Evolutionary conservation across 2,888 invertebrate species (phyloP).

Genomic region (Oxytorus armatus): DNA sequence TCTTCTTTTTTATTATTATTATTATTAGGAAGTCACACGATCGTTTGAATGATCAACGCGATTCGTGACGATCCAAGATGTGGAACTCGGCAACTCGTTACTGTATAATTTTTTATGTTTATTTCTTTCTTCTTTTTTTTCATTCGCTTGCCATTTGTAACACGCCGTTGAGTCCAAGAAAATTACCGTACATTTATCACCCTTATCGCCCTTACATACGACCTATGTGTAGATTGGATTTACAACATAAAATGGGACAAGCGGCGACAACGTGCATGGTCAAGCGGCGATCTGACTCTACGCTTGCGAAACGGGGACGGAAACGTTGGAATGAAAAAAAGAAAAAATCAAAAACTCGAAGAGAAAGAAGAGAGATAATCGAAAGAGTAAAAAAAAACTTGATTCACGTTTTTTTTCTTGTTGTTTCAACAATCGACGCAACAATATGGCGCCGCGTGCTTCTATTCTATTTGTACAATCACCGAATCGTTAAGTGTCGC

Average conservation of each 20-base stretch:
- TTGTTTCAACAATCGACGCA: conserved; percentile 37
- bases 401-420: background rate
- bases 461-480: conserved; percentile 59
- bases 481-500: conserved; percentile 48
- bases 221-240: conserved; percentile 66
- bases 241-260: conserved; percentile 59
- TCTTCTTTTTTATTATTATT: background rate
- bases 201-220: conserved; percentile 70
- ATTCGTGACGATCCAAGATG: background rate
- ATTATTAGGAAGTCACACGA: conserved; percentile 11
- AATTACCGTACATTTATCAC: conserved; percentile 68
- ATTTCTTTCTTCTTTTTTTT: background rate
- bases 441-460: conserved; percentile 39
- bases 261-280: conserved; percentile 25
- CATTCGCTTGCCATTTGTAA: conserved; percentile 12
- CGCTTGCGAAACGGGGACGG: conserved; percentile 22
- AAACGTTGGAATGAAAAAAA: conserved; percentile 23
- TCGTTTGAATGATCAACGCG: background rate
- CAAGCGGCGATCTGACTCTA: background rate
- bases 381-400: background rate
- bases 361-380: background rate
- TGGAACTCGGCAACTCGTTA: conserved; percentile 17
- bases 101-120: background rate
- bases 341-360: background rate
- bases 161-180: conserved; percentile 15